Percentiles rank a stretch among this genome's conserved stretches.
These are phyloP conservation scores for Larimichthys polyactis DNA, from an alignment of 2,113 vertebrate species.

Conservation along the genomic window DNA sequence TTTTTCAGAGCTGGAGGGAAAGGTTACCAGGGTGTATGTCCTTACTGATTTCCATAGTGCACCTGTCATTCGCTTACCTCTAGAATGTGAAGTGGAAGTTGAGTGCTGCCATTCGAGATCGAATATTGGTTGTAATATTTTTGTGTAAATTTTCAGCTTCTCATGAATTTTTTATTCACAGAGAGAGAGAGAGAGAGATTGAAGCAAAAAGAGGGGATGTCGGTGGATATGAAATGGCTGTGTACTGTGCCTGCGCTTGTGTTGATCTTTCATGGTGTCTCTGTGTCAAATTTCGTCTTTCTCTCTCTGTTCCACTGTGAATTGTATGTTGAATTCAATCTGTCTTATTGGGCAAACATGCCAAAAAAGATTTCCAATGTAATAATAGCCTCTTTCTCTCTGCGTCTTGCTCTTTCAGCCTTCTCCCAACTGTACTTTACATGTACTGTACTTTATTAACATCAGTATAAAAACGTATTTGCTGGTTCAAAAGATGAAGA, in stretches of 20 bases:
- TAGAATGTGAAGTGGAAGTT: constrained; percentile 49
- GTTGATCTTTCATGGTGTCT: constrained; percentile 29
- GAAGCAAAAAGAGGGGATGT: constrained; percentile 10
- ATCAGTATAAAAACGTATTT: not conserved
- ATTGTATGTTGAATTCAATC: constrained; percentile 38
- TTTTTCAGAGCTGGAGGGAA: constrained; percentile 23
- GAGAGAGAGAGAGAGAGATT: constrained; percentile 11
- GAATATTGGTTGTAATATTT: constrained; percentile 41
- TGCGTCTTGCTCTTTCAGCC: not conserved
- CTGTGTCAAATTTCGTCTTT: constrained; percentile 42
- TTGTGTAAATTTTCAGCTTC: constrained; percentile 49
- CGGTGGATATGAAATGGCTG: constrained; percentile 35
- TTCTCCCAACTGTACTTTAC: not conserved
- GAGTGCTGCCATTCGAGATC: constrained; percentile 32
- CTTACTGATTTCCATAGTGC: constrained; percentile 23
- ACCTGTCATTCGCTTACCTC: constrained; percentile 13
- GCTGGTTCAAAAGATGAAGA: not conserved
- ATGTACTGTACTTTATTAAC: not conserved
- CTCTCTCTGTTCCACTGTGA: constrained; percentile 27
- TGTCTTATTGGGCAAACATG: constrained; percentile 33
- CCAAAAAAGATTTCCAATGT: constrained; percentile 11
- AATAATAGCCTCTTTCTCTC: constrained; percentile 15
- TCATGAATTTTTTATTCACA: constrained; percentile 44
- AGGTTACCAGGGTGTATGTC: constrained; percentile 28
- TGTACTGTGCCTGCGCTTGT: constrained; percentile 24